Conservation (phyloP, 2,113 vertebrate genomes). For the Vimba vimba region DNA sequence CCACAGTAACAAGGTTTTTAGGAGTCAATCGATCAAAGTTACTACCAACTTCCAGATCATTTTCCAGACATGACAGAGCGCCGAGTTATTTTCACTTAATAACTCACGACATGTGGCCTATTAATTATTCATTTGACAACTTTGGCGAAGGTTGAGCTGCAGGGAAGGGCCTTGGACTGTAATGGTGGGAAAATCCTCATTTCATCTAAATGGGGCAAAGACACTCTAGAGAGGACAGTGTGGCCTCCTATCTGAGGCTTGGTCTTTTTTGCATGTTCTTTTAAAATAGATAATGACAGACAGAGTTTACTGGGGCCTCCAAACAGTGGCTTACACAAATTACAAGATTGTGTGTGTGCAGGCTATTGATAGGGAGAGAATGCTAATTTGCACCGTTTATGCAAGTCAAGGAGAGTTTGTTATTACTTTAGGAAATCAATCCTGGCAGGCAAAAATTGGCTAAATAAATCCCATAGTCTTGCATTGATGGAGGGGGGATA, state of each 20-base stretch:
- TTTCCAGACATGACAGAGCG: conserved; percentile 1
- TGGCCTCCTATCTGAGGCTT: background rate
- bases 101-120: conserved; percentile 32
- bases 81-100: conserved; percentile 32
- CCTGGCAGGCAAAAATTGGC: background rate
- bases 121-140: conserved; percentile 40
- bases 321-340: conserved; percentile 5
- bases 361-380: background rate
- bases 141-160: conserved; percentile 29
- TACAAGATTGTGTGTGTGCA: background rate
- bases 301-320: conserved; percentile 23
- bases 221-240: conserved; percentile 5
- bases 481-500: background rate
- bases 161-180: conserved; percentile 33
- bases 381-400: background rate
- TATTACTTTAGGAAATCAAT: background rate
- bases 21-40: conserved; percentile 40
- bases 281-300: background rate
- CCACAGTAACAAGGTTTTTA: conserved; percentile 31
- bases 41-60: conserved; percentile 32
- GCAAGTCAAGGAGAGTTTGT: background rate
- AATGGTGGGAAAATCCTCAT: conserved; percentile 4
- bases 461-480: background rate
- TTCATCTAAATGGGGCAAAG: conserved; percentile 37
- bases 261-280: background rate